Evolutionary conservation across 2,888 invertebrate species (phyloP).

Genomic region (Tolmerus cingulatus): DNA sequence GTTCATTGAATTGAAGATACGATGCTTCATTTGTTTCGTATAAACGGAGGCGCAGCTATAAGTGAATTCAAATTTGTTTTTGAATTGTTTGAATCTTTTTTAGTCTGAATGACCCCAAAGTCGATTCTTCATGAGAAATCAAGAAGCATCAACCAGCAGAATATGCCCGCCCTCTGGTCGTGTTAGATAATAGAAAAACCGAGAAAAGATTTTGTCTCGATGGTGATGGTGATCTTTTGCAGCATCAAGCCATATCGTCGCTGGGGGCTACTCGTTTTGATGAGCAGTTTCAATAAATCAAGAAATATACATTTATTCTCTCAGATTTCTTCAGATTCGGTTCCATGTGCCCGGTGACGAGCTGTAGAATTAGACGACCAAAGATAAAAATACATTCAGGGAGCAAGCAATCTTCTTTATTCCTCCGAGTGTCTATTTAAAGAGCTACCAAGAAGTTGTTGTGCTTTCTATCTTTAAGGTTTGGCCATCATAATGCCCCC

Average conservation of each 20-base stretch:
- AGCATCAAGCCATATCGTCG: not conserved
- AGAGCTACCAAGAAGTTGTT: conserved; percentile 4
- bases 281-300: conserved; percentile 27
- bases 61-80: conserved; percentile 1
- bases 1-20: not conserved
- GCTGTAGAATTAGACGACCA: not conserved
- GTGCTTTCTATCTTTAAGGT: not conserved
- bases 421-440: conserved; percentile 11
- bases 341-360: not conserved
- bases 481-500: not conserved
- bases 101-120: not conserved
- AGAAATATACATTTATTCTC: not conserved
- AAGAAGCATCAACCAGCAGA: not conserved
- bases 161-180: not conserved
- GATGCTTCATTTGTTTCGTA: not conserved
- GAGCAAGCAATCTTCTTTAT: not conserved
- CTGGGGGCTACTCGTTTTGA: conserved; percentile 5
- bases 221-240: not conserved
- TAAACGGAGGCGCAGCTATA: not conserved
- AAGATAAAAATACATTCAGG: not conserved
- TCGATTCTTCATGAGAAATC: not conserved
- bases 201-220: not conserved
- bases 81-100: not conserved
- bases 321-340: conserved; percentile 16
- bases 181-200: not conserved